These are phyloP conservation scores for Phenganax subtilis DNA, from an alignment of 92 coral and sea anemone genomes.

Conservation along the genomic window DNA sequence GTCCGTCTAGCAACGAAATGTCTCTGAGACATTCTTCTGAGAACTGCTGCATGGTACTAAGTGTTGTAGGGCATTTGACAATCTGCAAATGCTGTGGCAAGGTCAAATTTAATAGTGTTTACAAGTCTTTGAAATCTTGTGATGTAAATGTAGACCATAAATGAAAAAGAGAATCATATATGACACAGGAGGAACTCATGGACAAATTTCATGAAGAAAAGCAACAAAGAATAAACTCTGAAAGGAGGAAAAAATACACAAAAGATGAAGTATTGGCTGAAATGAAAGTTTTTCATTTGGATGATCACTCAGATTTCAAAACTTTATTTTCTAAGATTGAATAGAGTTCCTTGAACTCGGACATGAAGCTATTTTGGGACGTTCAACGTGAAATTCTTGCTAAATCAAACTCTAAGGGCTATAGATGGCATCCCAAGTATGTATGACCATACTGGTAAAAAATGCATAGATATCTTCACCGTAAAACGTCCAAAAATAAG, in stretches of 20 bases:
- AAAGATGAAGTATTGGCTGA: not conserved
- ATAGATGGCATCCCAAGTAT: conserved; percentile 13
- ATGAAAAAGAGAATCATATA: conserved; percentile 33
- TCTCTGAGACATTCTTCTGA: conserved; percentile 21
- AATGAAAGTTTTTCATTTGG: not conserved
- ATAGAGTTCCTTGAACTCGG: not conserved
- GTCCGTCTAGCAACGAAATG: not conserved
- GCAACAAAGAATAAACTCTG: conserved; percentile 28
- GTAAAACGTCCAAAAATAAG: too few relatives aligned
- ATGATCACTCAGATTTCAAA: not conserved
- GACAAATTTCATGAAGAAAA: conserved; percentile 34
- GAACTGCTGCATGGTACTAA: conserved; percentile 17
- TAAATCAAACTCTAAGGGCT: not conserved
- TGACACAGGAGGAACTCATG: conserved; percentile 27
- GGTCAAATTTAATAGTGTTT: conserved; percentile 19
- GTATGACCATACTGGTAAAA: not conserved
- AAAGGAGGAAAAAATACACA: conserved; percentile 2
- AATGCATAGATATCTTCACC: not conserved
- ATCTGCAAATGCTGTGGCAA: conserved; percentile 26
- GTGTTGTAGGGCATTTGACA: conserved; percentile 9
- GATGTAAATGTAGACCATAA: conserved; percentile 5
- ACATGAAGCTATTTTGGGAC: not conserved
- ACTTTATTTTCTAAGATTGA: not conserved
- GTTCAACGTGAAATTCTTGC: conserved; percentile 1
- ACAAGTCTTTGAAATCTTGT: conserved; percentile 2